Conservation (phyloP, 64 coral and sea anemone genomes). For the Stichodactyla helianthus region DNA sequence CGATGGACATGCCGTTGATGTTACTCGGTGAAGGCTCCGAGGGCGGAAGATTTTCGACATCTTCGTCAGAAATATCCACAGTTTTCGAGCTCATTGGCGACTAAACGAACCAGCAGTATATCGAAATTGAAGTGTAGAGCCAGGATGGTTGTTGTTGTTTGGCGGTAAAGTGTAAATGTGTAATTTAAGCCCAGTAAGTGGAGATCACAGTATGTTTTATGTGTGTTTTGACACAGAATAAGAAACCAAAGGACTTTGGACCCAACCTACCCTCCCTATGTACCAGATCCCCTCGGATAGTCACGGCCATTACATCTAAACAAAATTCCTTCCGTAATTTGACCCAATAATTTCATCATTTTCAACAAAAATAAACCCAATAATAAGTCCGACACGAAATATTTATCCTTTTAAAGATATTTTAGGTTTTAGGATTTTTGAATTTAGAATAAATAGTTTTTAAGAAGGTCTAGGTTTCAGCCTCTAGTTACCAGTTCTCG, state of each 20-base stretch:
- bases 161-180: neutral
- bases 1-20: neutral
- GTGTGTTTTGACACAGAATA: conserved; percentile 10
- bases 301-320: neutral
- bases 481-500: conserved; percentile 2
- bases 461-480: neutral
- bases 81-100: conserved; percentile 12
- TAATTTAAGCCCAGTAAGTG: neutral
- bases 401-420: neutral
- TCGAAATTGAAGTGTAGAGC: neutral
- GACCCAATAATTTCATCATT: neutral
- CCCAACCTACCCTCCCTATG: neutral
- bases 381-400: neutral
- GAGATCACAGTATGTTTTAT: neutral
- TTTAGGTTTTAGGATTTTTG: neutral
- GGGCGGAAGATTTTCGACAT: conserved; percentile 18
- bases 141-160: conserved; percentile 5
- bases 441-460: neutral
- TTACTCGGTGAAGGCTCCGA: neutral
- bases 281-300: neutral
- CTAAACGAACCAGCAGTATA: neutral
- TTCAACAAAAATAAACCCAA: neutral
- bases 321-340: no score
- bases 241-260: conserved; percentile 18
- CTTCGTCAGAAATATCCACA: neutral